These are phyloP conservation scores for Meda fulgida DNA, from an alignment of 2,797 vertebrate species.

Conservation along the genomic window DNA sequence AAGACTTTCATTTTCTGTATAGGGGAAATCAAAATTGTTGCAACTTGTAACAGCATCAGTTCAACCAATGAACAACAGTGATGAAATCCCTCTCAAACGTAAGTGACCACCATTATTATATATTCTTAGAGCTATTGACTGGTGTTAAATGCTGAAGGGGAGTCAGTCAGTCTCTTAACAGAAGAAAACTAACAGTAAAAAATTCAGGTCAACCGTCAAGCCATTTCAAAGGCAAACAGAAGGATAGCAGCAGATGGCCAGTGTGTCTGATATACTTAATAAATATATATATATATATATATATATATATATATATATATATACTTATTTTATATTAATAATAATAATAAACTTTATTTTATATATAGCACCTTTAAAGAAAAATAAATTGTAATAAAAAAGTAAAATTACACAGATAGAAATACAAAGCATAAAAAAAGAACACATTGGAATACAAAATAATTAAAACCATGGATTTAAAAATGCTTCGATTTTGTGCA, in stretches of 20 bases:
- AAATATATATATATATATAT: too few relatives aligned
- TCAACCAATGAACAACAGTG: background rate
- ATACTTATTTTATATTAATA: too few relatives aligned
- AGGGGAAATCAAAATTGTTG: background rate
- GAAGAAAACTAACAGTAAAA: background rate
- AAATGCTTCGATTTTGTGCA: too few relatives aligned
- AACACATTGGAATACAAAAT: too few relatives aligned
- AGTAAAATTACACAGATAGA: too few relatives aligned
- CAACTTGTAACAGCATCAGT: background rate
- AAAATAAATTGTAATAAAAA: too few relatives aligned
- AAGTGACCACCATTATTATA: background rate
- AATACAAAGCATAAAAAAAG: too few relatives aligned
- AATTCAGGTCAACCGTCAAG: background rate
- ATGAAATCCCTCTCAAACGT: background rate
- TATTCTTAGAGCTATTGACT: background rate
- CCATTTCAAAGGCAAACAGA: slow-evolving; percentile 7
- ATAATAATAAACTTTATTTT: too few relatives aligned
- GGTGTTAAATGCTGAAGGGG: background rate
- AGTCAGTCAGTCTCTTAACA: background rate
- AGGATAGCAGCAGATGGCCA: slow-evolving; percentile 1
- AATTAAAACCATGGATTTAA: too few relatives aligned
- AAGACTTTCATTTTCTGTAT: background rate
- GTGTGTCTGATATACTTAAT: background rate
- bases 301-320: too few relatives aligned
- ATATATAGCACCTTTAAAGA: too few relatives aligned